Percentiles rank a stretch among this genome's conserved stretches.
These are phyloP conservation scores for Phalacrocorax pelagicus DNA, from an alignment of 2,113 vertebrate species.

Conservation along the genomic window DNA sequence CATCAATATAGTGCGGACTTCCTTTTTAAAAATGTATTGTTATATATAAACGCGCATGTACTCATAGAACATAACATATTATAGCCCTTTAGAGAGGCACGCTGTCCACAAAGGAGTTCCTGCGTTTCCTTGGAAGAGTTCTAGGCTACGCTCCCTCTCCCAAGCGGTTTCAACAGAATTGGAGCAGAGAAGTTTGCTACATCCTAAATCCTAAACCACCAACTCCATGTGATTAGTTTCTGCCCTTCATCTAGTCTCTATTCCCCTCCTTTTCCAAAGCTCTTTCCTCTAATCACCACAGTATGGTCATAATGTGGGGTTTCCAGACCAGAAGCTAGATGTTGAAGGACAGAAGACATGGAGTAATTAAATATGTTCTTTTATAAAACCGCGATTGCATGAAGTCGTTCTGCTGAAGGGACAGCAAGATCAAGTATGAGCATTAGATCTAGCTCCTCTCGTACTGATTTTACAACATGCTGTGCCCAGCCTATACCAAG, in stretches of 20 bases:
- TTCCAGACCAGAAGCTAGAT: not conserved
- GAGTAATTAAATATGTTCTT: not conserved
- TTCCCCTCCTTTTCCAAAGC: not conserved
- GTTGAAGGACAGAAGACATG: not conserved
- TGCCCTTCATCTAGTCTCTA: not conserved
- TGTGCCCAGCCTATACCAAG: not conserved
- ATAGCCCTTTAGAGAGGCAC: not conserved
- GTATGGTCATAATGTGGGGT: not conserved
- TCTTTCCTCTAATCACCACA: not conserved
- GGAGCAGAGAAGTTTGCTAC: not conserved
- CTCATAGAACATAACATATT: not conserved
- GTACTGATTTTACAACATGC: not conserved
- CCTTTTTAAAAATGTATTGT: not conserved
- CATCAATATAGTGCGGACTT: not conserved
- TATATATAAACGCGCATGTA: accelerated
- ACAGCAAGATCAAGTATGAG: not conserved
- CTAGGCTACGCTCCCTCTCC: not conserved
- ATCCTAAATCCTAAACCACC: not conserved
- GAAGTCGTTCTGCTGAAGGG: not conserved
- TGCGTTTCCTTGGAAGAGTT: not conserved
- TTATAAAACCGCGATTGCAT: not conserved
- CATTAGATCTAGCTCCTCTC: not conserved
- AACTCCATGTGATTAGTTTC: not conserved
- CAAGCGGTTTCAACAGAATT: not conserved
- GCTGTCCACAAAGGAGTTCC: not conserved